A percentile compares a stretch with the other conserved stretches of the same genome.
phyloP scores from a whole-genome alignment of 1,140 invertebrate genomes.

The Platyscapa corneri region DNA sequence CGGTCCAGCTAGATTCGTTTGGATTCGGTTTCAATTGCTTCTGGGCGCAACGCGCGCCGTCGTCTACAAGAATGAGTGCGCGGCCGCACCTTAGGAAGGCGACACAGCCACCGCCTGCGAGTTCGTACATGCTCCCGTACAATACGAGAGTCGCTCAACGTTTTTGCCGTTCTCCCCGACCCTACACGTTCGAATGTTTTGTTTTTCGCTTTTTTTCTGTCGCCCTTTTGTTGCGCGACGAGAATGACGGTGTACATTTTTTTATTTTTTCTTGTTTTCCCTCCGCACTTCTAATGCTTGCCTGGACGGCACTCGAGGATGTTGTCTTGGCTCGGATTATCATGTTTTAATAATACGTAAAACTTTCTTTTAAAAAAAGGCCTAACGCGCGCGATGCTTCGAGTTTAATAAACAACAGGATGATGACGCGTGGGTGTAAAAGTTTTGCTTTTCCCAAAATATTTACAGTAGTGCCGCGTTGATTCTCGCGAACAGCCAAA shows the following conservation, averaged over 20 bases:
- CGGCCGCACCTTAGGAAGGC: slow-evolving; percentile 36
- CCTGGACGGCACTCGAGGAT: neutral
- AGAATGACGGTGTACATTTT: slow-evolving; percentile 31
- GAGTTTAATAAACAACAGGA: neutral
- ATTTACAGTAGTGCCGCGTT: too few relatives aligned
- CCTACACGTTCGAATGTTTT: neutral
- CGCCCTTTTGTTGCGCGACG: slow-evolving; percentile 21
- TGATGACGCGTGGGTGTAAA: neutral
- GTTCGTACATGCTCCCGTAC: slow-evolving; percentile 11
- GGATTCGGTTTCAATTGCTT: slow-evolving; percentile 5
- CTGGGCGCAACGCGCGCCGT: neutral
- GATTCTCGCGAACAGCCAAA: too few relatives aligned
- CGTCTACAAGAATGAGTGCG: neutral
- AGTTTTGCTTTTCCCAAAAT: neutral
- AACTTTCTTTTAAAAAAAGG: neutral
- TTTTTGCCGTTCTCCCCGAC: neutral
- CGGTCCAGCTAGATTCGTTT: slow-evolving; percentile 44
- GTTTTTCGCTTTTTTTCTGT: slow-evolving; percentile 13
- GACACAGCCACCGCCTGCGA: slow-evolving; percentile 12
- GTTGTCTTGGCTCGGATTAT: neutral
- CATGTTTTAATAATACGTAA: slow-evolving; percentile 6
- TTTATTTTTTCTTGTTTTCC: neutral
- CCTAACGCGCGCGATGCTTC: neutral
- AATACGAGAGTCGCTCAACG: slow-evolving; percentile 3
- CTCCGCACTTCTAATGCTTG: neutral